These are phyloP conservation scores for Polylopha cassiicola DNA, from an alignment of 2,888 invertebrate species.

Conservation along the genomic window DNA sequence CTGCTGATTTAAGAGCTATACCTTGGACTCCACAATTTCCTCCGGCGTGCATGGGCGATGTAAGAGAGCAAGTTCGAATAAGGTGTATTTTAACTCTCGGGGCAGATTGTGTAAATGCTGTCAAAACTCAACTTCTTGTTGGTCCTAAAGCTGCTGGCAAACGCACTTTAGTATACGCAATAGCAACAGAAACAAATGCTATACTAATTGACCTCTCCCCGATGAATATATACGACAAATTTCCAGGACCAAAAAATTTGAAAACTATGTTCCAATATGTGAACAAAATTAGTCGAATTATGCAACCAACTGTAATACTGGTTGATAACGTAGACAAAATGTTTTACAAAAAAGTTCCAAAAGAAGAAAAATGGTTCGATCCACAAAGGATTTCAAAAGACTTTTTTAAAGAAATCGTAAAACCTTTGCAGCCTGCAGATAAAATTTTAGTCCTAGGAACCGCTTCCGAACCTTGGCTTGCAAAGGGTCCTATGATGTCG, in stretches of 20 bases:
- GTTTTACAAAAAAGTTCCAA: constrained; percentile 82
- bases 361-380: constrained; percentile 78
- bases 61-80: constrained; percentile 76
- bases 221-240: constrained; percentile 81
- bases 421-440: constrained; percentile 80
- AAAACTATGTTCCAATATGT: constrained; percentile 81
- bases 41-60: constrained; percentile 77
- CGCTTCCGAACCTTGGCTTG: constrained; percentile 81
- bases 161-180: constrained; percentile 81
- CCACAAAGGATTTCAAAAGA: constrained; percentile 83
- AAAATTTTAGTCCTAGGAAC: constrained; percentile 83
- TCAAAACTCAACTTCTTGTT: constrained; percentile 80
- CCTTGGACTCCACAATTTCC: constrained; percentile 66
- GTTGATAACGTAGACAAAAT: constrained; percentile 82
- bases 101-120: constrained; percentile 54
- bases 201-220: constrained; percentile 87
- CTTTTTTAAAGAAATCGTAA: constrained; percentile 82
- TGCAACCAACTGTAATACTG: constrained; percentile 85
- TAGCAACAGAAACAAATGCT: constrained; percentile 85
- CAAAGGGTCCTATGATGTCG: constrained; percentile 57
- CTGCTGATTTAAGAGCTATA: constrained; percentile 67
- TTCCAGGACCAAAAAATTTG: constrained; percentile 81
- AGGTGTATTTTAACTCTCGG: constrained; percentile 79
- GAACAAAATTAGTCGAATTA: constrained; percentile 79
- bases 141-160: constrained; percentile 85